Base-by-base conservation (phyloP, 2,888 invertebrate species). In the Mycalesis mineus region DNA sequence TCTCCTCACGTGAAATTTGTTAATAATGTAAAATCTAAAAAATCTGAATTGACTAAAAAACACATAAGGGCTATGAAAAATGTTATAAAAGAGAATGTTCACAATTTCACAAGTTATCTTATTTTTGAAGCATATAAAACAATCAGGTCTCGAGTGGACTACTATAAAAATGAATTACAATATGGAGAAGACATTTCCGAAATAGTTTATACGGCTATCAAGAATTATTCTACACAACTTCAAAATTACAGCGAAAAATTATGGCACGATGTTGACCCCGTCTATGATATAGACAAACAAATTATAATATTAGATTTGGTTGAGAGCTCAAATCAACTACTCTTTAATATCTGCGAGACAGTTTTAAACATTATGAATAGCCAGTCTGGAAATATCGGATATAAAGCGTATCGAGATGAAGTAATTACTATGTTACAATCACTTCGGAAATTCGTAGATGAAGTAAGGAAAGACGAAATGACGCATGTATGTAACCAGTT, bases 381-480 rank as follows among this genome's bases (percentile, higher is more conserved):
- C 9, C n/a, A 36, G 37, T 37, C 42, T 15, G 0, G 0, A 13
- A 7, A 9, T 29, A 37, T 1, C 9, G 4, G 8, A 15, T 45
- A 49, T 14, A 36, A 15, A 9, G 14, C 7, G 13, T 44, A 42
- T 8, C 6, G 39, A 15, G 13, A 2, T 22, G 47, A 28, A 47
- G 1, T 36, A 4, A 11, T 28, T 29, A 11, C 5, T 36, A 5
- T 60, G 14, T 37, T 51, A 28, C 44, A 60, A 28, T 41, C 53
- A 8, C 56, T 61, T 41, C n/a, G 51, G 15, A 60, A 61, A 22
- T 45, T 66, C 3, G 67, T 55, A 33, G 36, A 66, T 1, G 54
- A 62, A 2, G 56, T 69, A 6, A 77, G 69, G 59, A 71, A 55
- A 57, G 56, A 70, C n/a, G 70, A 71, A 42, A 55, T 78, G 9